phyloP scores from a whole-genome alignment of 2,888 invertebrate genomes.

The Eulithis prunata region DNA sequence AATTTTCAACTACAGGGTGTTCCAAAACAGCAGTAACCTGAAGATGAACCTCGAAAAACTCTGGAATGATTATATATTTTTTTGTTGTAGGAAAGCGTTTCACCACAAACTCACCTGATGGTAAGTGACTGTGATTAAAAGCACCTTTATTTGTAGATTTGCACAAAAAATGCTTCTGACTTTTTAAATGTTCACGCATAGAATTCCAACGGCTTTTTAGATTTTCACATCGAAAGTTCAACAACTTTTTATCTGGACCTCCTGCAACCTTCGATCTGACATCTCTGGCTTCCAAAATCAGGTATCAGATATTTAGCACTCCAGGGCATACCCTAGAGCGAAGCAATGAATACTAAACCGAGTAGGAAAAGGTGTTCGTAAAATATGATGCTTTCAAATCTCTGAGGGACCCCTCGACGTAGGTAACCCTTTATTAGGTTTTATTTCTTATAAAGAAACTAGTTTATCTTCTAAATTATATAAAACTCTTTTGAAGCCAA shows the following conservation, averaged over 20 bases:
- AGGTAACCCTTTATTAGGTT: too few relatives aligned
- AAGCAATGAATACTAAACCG: constrained; percentile 18
- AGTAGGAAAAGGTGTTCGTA: constrained; percentile 2
- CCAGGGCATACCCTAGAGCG: constrained; percentile 8
- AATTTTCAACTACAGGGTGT: too few relatives aligned
- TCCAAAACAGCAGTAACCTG: too few relatives aligned
- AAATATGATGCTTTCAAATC: constrained; percentile 9
- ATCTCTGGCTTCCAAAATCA: neutral
- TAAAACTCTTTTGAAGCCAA: too few relatives aligned
- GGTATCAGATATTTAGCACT: constrained; percentile 11
- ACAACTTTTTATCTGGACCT: too few relatives aligned
- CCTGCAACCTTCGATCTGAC: neutral
- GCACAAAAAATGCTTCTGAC: too few relatives aligned
- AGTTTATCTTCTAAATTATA: too few relatives aligned
- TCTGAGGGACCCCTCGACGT: constrained; percentile 1
- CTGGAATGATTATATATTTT: constrained; percentile 1
- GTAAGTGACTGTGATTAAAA: constrained; percentile 13
- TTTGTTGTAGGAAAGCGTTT: constrained; percentile 27
- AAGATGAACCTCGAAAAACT: neutral
- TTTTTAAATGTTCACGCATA: too few relatives aligned
- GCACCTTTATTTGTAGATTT: neutral
- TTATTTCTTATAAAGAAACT: too few relatives aligned
- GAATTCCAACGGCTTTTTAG: too few relatives aligned
- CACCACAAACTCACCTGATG: constrained; percentile 18
- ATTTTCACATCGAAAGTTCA: too few relatives aligned